Conservation (phyloP, 2,797 vertebrate genomes). For the Antennarius maculatus region DNA sequence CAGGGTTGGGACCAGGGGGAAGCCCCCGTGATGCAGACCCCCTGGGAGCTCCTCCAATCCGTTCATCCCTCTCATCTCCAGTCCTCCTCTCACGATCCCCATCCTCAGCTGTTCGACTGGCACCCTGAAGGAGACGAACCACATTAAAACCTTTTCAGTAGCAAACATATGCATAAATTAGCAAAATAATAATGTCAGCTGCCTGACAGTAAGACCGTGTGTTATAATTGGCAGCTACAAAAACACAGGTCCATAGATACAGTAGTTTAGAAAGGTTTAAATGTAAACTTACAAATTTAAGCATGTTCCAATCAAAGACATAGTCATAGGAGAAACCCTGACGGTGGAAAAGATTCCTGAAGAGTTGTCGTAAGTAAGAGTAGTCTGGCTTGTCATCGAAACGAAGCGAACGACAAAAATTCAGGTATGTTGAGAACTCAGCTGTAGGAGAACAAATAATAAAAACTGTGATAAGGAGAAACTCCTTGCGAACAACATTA, state of each 20-base stretch:
- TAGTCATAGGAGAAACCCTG: slow-evolving; percentile 98
- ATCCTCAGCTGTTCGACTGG: slow-evolving; percentile 92
- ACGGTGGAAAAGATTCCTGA: slow-evolving; percentile 96
- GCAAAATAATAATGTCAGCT: neutral
- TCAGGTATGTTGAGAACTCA: slow-evolving; percentile 97
- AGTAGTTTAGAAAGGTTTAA: neutral
- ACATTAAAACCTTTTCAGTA: slow-evolving; percentile 1
- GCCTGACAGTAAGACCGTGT: neutral
- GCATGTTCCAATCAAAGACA: slow-evolving; percentile 99
- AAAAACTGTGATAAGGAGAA: neutral
- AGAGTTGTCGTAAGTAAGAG: slow-evolving; percentile 95
- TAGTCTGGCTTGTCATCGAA: slow-evolving; percentile 98
- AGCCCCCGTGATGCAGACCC: slow-evolving; percentile 88
- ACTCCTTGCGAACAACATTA: neutral
- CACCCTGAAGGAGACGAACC: slow-evolving; percentile 80
- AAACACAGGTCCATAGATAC: neutral
- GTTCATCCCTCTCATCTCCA: slow-evolving; percentile 90
- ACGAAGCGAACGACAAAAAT: slow-evolving; percentile 95
- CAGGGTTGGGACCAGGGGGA: slow-evolving; percentile 87
- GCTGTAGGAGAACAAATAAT: slow-evolving; percentile 71
- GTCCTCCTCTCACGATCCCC: slow-evolving; percentile 89
- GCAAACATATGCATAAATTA: neutral
- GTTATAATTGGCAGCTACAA: neutral
- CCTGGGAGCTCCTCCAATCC: slow-evolving; percentile 89
- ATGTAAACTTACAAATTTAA: slow-evolving; percentile 91